Evolutionary conservation across 2,113 vertebrate species (phyloP), one percentile per base, ranked within the genome.

Genomic region (Plotosus lineatus): DNA sequence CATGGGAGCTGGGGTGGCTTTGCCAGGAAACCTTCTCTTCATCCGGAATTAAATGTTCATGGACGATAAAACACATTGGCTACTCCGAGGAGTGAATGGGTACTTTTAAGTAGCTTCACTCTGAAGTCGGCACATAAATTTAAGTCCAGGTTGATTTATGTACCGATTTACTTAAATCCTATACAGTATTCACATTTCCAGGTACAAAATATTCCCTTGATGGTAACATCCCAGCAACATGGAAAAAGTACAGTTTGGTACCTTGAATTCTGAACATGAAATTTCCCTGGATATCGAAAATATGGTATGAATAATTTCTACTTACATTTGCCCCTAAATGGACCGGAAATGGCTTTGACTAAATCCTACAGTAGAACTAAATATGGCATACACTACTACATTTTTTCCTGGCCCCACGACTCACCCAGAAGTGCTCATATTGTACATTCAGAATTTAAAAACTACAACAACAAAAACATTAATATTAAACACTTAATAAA

Each of bases 341-440:
- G 31, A 36, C 58, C 40, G 48, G 8, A 72, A 14, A 72, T 72
- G 77, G 48, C 8, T 63, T 33, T 0, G 28, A 51, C 46, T 53
- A 53, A 79, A 75, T 75, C 42, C 69, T 75, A 65, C 15, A 65
- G 14, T n/a, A n/a, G n/a, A 81, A 56, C 17, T 53, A 79, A 56
- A 56, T n/a, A 42, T 75, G 55, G 14, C 33, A 51, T 81, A 73
- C 19, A 1, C 9, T 36, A 75, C 60, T 58, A 69, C 63, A 77
- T 77, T 68, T 7, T 1, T 36, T 68, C 65, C 71, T 31, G 55
- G 44, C 9, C 15, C 61, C 2, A 26, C 17, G 1, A 42, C 1
- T 51, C 46, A 36, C 50, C 61, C 73, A 75, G 50, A 68, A 82
- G 11, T 28, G 8, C 23, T 3, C 23, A 28, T 17, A 51, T 26